These are phyloP conservation scores for Tetranychus truncatus DNA, from an alignment of 2,888 invertebrate species.

Conservation along the genomic window DNA sequence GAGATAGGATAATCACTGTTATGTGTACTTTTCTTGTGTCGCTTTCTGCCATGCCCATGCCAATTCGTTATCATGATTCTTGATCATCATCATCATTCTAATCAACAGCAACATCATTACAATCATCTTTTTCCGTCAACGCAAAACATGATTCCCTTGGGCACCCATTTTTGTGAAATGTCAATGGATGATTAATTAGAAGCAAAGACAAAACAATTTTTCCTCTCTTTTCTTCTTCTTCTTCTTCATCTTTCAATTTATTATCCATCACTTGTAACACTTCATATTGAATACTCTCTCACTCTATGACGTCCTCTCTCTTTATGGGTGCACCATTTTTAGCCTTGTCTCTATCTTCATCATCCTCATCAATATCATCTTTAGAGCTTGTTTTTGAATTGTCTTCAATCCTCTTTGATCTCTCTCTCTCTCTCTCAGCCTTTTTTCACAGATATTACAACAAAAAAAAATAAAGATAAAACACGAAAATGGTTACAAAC, in stretches of 20 bases:
- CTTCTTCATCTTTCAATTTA: neutral
- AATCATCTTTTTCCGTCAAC: neutral
- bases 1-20: too few species aligned
- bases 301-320: neutral
- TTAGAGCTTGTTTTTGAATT: neutral
- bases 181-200: neutral
- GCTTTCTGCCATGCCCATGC: too few species aligned
- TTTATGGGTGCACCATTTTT: neutral
- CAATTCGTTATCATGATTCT: neutral
- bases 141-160: neutral
- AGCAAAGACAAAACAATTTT: neutral
- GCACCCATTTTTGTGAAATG: neutral
- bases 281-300: neutral
- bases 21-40: too few species aligned
- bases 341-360: neutral
- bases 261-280: neutral
- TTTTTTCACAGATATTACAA: neutral
- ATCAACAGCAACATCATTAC: neutral
- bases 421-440: neutral
- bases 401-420: neutral
- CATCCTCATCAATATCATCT: neutral
- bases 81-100: neutral
- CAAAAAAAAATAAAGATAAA: too few species aligned
- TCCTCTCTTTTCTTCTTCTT: constrained; percentile 4
- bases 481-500: too few species aligned